Conservation (phyloP, 1,140 invertebrate species). For the Theocolax elegans region DNA sequence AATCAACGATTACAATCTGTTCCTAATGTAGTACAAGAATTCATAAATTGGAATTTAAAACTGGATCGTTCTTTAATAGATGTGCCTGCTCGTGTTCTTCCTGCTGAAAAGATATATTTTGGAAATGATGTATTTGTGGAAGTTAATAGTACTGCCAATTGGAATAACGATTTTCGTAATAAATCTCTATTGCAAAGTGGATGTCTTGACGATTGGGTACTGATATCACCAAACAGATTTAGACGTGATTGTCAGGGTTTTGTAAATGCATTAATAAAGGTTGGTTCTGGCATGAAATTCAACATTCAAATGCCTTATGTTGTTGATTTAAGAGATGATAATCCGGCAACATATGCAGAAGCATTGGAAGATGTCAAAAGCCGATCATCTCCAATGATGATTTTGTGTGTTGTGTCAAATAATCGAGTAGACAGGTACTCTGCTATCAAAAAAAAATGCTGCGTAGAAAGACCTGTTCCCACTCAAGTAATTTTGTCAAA, state of each 20-base stretch:
- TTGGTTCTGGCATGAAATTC: constrained; percentile 68
- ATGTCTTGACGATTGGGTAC: constrained; percentile 42
- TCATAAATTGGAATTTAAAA: constrained; percentile 73
- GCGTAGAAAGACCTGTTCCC: constrained; percentile 78
- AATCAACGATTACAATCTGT: constrained; percentile 68
- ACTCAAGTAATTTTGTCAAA: constrained; percentile 79
- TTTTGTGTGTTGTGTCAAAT: constrained; percentile 77
- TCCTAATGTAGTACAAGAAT: constrained; percentile 67
- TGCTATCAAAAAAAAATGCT: constrained; percentile 87
- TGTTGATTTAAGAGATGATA: constrained; percentile 46
- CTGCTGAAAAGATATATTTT: constrained; percentile 71
- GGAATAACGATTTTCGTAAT: constrained; percentile 72
- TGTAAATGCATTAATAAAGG: constrained; percentile 49
- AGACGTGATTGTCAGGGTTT: constrained; percentile 44
- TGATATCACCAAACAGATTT: constrained; percentile 52
- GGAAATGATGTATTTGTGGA: constrained; percentile 46
- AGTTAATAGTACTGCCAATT: constrained; percentile 68
- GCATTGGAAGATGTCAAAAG: constrained; percentile 71
- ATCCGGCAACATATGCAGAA: constrained; percentile 51
- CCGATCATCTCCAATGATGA: constrained; percentile 69
- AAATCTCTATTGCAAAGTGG: constrained; percentile 53
- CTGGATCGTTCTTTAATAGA: constrained; percentile 69
- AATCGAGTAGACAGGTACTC: constrained; percentile 80
- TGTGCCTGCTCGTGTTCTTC: constrained; percentile 68
- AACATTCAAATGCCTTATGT: constrained; percentile 46